Evolutionary conservation across 1,140 invertebrate genomes (phyloP).

Genomic region (Antheraea mylitta): DNA sequence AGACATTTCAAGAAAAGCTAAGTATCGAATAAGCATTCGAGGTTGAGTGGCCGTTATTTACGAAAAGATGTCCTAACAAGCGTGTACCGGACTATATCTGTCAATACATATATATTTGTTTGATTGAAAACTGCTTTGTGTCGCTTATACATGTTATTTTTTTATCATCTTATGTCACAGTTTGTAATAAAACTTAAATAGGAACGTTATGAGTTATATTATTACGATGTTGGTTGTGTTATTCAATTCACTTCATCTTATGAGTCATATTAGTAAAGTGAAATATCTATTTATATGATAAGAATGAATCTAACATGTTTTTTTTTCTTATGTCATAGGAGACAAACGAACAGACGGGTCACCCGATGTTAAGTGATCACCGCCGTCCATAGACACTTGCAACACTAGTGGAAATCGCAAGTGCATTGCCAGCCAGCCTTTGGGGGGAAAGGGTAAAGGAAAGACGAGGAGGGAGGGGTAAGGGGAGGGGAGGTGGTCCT

Average conservation of each 20-base stretch:
- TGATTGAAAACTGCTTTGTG: conserved; percentile 6
- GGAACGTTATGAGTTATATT: background rate
- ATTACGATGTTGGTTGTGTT: background rate
- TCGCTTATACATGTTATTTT: background rate
- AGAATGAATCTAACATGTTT: no score
- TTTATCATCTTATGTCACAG: background rate
- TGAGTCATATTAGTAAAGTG: background rate
- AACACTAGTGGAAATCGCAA: no score
- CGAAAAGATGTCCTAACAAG: conserved; percentile 50
- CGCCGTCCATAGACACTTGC: no score
- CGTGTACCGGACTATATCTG: conserved; percentile 8
- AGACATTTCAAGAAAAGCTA: conserved; percentile 75
- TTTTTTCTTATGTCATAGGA: no score
- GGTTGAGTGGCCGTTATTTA: conserved; percentile 50
- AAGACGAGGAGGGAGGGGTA: no score
- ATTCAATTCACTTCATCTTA: background rate
- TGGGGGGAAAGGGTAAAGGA: no score
- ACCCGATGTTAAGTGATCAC: no score
- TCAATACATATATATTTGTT: conserved; percentile 5
- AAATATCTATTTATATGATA: no score
- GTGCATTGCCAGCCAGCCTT: no score
- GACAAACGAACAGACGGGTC: no score
- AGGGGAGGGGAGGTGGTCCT: no score
- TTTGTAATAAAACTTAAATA: conserved; percentile 4
- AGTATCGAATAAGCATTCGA: conserved; percentile 66